Percentiles rank a stretch among this genome's conserved stretches.
phyloP scores from a whole-genome alignment of 2,888 invertebrate species.

The Cosmopolites sordidus region DNA sequence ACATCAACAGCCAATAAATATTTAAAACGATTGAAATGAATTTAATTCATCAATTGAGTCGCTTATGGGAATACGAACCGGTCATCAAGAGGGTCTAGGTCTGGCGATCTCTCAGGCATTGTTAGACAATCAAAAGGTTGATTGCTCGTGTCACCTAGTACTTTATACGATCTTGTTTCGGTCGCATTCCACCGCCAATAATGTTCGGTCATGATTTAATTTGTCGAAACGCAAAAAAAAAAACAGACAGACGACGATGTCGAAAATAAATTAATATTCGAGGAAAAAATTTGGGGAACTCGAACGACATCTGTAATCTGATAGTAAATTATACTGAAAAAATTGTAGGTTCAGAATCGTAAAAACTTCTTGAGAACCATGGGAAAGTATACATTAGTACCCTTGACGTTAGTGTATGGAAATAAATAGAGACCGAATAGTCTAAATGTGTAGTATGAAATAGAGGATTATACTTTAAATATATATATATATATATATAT shows the following conservation, averaged over 20 bases:
- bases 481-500: too few relatives aligned
- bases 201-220: not conserved
- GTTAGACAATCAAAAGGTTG: slow-evolving; percentile 39
- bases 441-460: too few relatives aligned
- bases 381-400: slow-evolving; percentile 1
- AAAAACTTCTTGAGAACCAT: not conserved
- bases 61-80: not conserved
- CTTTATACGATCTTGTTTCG: slow-evolving; percentile 31
- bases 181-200: not conserved
- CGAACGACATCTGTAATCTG: slow-evolving; percentile 15
- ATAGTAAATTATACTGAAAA: slow-evolving; percentile 13
- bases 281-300: not conserved
- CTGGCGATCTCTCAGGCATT: slow-evolving; percentile 30
- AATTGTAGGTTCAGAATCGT: slow-evolving; percentile 11
- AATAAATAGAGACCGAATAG: not conserved
- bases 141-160: slow-evolving; percentile 35
- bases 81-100: slow-evolving; percentile 17
- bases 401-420: not conserved
- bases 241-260: not conserved
- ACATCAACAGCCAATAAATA: too few relatives aligned
- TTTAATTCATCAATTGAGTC: too few relatives aligned
- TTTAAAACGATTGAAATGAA: too few relatives aligned
- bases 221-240: not conserved
- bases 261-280: not conserved
- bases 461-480: too few relatives aligned